A percentile compares a stretch with the other conserved stretches of the same genome.
These are phyloP conservation scores for Drosophila pectinifera DNA, from an alignment of 1,140 invertebrate species.

Conservation along the genomic window DNA sequence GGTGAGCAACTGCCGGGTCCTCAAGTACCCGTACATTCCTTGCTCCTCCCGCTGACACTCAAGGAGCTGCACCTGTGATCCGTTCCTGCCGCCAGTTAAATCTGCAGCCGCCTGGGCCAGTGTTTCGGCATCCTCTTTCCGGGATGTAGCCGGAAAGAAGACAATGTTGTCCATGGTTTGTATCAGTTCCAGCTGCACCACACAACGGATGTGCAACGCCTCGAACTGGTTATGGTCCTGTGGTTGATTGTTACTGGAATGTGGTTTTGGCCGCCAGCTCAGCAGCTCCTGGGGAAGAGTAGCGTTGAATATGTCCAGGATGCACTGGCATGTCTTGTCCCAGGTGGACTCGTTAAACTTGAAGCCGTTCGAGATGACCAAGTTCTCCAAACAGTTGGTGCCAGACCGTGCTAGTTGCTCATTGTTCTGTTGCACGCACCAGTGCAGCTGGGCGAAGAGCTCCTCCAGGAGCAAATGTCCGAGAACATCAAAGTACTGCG, in stretches of 20 bases:
- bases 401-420: slow-evolving; percentile 98
- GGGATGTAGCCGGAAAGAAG: slow-evolving; percentile 98
- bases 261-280: slow-evolving; percentile 90
- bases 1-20: slow-evolving; percentile 93
- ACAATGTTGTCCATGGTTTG: slow-evolving; percentile 99
- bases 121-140: slow-evolving; percentile 98
- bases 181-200: slow-evolving; percentile 99
- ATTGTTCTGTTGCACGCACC: slow-evolving; percentile 98
- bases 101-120: slow-evolving; percentile 93
- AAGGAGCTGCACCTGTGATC: slow-evolving; percentile 85
- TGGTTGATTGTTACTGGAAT: slow-evolving; percentile 87
- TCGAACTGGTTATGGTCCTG: slow-evolving; percentile 87
- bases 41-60: slow-evolving; percentile 96
- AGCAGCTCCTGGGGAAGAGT: slow-evolving; percentile 94
- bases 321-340: slow-evolving; percentile 96
- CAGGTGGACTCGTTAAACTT: slow-evolving; percentile 97
- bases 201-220: slow-evolving; percentile 94
- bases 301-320: slow-evolving; percentile 96
- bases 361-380: slow-evolving; percentile 98
- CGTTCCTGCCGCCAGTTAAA: slow-evolving; percentile 85
- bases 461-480: slow-evolving; percentile 95
- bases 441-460: slow-evolving; percentile 96
- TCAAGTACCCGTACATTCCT: slow-evolving; percentile 97
- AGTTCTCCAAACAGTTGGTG: slow-evolving; percentile 98
- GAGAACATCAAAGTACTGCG: slow-evolving; percentile 97